Evolutionary conservation across 2,797 vertebrate species (phyloP).

Genomic region (Tenualosa thibaudeaui): DNA sequence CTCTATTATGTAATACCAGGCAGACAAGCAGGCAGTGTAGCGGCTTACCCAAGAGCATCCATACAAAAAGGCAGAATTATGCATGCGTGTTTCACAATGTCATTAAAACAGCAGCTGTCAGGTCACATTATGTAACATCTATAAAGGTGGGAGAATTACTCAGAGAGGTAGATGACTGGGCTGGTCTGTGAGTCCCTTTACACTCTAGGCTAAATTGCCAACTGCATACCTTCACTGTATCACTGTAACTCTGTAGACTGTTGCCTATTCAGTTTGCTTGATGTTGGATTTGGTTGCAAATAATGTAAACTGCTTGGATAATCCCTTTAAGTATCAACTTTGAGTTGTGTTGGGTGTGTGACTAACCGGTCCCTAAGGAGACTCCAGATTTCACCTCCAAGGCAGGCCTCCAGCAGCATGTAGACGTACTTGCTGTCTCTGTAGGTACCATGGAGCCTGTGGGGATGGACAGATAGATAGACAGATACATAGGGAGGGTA

Average conservation of each 20-base stretch:
- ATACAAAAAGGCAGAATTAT: background rate
- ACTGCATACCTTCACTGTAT: background rate
- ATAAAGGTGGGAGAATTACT: background rate
- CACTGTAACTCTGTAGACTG: background rate
- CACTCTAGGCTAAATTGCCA: background rate
- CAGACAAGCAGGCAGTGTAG: background rate
- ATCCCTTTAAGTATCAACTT: too few species aligned
- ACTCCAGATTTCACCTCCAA: constrained; percentile 93
- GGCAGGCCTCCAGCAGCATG: constrained; percentile 92
- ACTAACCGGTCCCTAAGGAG: constrained; percentile 89
- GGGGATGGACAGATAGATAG: background rate
- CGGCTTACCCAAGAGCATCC: background rate
- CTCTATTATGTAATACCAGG: background rate
- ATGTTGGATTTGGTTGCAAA: background rate
- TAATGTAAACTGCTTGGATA: too few species aligned
- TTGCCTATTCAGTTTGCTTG: background rate
- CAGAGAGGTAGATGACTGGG: background rate
- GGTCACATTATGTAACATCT: background rate
- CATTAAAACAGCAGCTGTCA: background rate
- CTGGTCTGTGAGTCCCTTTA: background rate
- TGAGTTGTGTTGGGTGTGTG: too few species aligned
- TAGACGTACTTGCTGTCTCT: constrained; percentile 91
- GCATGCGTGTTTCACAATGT: constrained; percentile 1
- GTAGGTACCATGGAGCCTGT: constrained; percentile 89
- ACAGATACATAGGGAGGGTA: background rate